Evolutionary conservation across 2,888 invertebrate genomes (phyloP), one percentile per base, ranked within the genome.

Genomic region (Acanthosoma haemorrhoidale): DNA sequence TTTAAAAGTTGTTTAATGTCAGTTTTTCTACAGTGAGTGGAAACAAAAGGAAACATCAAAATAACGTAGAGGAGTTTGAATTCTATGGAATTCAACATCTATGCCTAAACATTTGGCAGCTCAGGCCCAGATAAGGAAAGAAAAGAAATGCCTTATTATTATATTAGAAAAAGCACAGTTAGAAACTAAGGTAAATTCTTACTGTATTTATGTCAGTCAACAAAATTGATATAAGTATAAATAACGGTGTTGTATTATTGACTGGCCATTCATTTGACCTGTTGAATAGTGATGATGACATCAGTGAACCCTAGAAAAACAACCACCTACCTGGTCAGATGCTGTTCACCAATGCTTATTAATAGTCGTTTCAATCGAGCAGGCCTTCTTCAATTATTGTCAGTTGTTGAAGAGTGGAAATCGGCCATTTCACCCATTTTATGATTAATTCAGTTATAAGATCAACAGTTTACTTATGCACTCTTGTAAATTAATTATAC

Each of bases 311-410:
- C 75, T 88, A 90, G 75, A 96, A 92, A 79, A 89, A 91, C 79
- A 90, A 92, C 75, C 84, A 93, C 71, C 93, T 96, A 77, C 90
- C 92, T 0, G 91, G 93, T 0, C 86, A 0, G 99, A 99, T 78
- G 99, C 99, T 73, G 88, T 94, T 0, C 98, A 99, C 80, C 98
- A 98, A 80, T 98, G 97, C 83, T 99, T 60, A 88, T 98, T 83
- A 98, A 99, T 80, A 96, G 96, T 73, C 99, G 99, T 0, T 81
- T 99, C 43, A 99, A 99, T 80, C 85, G 98, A 76, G 96, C 97
- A 57, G 97, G 96, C 0, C 83, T 96, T 16, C 82, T 99, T n/a
- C 97, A 98, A 85, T 83, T 85, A 73, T n/a, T n/a, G n/a, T n/a
- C n/a, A n/a, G n/a, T n/a, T n/a, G n/a, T n/a, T n/a, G n/a, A n/a